Evolutionary conservation across 1,140 invertebrate species (phyloP), one percentile per base, ranked within the genome.

Genomic region (Apocrypta bakeri): DNA sequence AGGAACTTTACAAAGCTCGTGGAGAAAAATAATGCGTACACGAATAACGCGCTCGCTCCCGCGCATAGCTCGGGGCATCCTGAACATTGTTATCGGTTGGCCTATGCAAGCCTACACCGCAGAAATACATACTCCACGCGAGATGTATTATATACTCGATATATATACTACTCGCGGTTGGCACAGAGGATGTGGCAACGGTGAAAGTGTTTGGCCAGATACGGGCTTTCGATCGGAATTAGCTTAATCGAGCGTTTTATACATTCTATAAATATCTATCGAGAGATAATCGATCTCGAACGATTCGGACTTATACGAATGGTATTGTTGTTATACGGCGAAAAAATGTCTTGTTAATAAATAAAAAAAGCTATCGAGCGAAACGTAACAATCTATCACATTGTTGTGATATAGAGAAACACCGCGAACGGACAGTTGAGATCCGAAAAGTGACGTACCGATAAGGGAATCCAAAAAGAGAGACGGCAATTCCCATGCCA

Each of bases 201-300:
- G 89, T 90, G 90, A 91, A 90, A 91, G 89, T 90, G 82, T 86
- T 12, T 82, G 86, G 85, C 85, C 85, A 85, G 85, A 75, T 85
- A 87, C 85, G 72, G 85, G 83, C 84, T 86, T 81, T 82, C 86
- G 87, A 90, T 89, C 88, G 88, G 87, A 89, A 89, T 89, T 89
- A 88, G 89, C 88, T 89, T 88, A 90, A 91, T 91, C 90, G 85
- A 85, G 85, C 86, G 78, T 84, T 83, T 73, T 40, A 42, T 42
- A 64, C n/a, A n/a, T 66, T 82, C 29, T 78, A 79, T 66, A 40
- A 25, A 24, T 27, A 48, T n/a, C 21, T 33, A 56, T 37, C 74
- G n/a, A 21, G 42, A 66, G 75, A 69, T 76, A 68, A 69, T 25
- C 17, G 25, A 48, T 79, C 33, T 66, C 66, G 64, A 77, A 24